Evolutionary conservation across 2,113 vertebrate species (phyloP).

Genomic region (Mugil cephalus): DNA sequence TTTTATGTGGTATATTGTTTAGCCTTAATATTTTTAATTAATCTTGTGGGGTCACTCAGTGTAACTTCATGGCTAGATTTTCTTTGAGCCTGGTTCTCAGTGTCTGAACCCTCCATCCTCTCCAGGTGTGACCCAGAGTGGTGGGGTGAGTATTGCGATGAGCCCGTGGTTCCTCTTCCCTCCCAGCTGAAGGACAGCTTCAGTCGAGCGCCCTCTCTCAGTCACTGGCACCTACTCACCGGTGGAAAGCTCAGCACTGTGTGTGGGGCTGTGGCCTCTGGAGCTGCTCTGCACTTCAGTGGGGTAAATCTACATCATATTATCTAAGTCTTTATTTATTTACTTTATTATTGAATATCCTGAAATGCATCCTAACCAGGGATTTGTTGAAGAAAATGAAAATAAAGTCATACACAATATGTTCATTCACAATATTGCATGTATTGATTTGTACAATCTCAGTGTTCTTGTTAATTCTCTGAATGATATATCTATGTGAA

Average conservation of each 20-base stretch:
- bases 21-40: not conserved
- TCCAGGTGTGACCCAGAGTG: constrained; percentile 94
- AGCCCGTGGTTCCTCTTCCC: constrained; percentile 88
- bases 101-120: not conserved
- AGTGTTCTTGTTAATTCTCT: too few species aligned
- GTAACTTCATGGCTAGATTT: not conserved
- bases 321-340: not conserved
- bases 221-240: constrained; percentile 94
- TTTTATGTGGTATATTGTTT: not conserved
- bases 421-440: too few species aligned
- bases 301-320: constrained; percentile 83
- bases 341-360: not conserved
- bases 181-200: constrained; percentile 98
- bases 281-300: constrained; percentile 96
- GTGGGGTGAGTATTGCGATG: constrained; percentile 94
- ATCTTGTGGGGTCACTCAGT: not conserved
- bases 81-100: not conserved
- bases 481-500: not conserved
- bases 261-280: constrained; percentile 95
- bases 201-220: constrained; percentile 91
- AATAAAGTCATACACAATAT: too few species aligned
- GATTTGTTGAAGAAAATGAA: too few species aligned
- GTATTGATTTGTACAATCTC: too few species aligned
- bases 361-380: too few species aligned
- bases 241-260: constrained; percentile 94